Conservation (phyloP, 2,797 vertebrate genomes). For the Merluccius polli region DNA sequence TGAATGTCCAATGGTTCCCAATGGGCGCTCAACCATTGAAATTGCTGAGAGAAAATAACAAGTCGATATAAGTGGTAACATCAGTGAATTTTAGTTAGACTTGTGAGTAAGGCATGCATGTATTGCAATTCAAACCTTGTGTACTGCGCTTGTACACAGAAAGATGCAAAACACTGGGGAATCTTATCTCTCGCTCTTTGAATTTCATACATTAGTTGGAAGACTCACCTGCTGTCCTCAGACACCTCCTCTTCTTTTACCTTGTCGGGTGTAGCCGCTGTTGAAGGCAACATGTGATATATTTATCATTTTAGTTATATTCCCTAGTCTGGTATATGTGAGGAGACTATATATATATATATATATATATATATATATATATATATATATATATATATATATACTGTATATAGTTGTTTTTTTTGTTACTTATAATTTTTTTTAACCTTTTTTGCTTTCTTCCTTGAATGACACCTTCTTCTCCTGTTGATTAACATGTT, state of each 20-base stretch:
- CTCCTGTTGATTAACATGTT: constrained; percentile 26
- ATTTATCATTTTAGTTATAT: neutral
- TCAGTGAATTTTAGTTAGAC: neutral
- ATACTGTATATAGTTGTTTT: neutral
- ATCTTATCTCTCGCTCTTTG: neutral
- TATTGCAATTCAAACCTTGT: neutral
- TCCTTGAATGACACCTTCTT: constrained; percentile 36
- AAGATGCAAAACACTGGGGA: neutral
- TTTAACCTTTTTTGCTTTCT: constrained; percentile 29
- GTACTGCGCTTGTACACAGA: neutral
- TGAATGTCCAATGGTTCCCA: neutral
- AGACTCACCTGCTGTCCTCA: constrained; percentile 40
- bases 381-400: neutral
- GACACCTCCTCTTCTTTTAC: constrained; percentile 26
- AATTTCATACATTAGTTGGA: neutral
- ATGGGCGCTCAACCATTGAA: neutral
- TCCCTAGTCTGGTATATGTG: neutral
- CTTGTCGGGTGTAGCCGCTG: constrained; percentile 33
- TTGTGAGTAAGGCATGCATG: neutral
- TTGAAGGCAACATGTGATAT: constrained; percentile 7
- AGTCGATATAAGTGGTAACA: neutral
- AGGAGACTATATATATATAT: neutral
- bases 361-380: neutral
- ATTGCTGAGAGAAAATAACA: neutral
- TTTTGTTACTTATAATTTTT: constrained; percentile 29